Base-by-base conservation (phyloP, 2,888 invertebrate species). In the Podabrus alpinus region DNA sequence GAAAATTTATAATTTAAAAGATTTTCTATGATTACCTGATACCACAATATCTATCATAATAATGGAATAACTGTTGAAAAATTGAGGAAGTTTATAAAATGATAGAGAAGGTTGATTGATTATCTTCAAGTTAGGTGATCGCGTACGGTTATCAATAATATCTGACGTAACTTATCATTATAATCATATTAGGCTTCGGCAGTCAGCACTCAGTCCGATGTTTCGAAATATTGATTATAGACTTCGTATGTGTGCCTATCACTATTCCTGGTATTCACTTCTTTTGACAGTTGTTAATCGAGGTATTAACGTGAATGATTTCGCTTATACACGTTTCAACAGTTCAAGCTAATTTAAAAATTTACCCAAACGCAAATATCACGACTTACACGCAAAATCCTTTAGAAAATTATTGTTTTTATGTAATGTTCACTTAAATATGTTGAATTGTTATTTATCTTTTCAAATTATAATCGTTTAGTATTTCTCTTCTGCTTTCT, bases 111-210 rank as follows among this genome's bases (percentile, higher is more conserved):
- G 72, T 83, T 84, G 84, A 85, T 85, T 84, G 84, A 85, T 85
- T 84, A 82, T 80, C 76, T 71, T 45, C 71, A 72, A 76, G 71
- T 75, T 73, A 72, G 76, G 68, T 73, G 78, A 78, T 79, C 77
- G 73, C 77, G 71, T 72, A 71, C 73, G 75, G 76, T 77, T 85
- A 85, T 86, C 85, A 84, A 85, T 85, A 85, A 85, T 82, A 82
- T 83, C 83, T 85, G 85, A 84, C 85, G 82, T 81, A 83, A 82
- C 82, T 85, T 86, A 85, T 86, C 85, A 86, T 86, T 85, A 86
- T 85, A 86, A 85, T 85, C 86, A 83, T 83, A 86, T 86, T 86
- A 86, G 82, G 83, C 80, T 76, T 76, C 72, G 79, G 80, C 80
- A 81, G 74, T 82, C 71, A 78, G 79, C 80, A 81, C 73, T 81